These are phyloP conservation scores for Bos javanicus DNA, from an alignment of 2,113 vertebrate species.

Conservation along the genomic window DNA sequence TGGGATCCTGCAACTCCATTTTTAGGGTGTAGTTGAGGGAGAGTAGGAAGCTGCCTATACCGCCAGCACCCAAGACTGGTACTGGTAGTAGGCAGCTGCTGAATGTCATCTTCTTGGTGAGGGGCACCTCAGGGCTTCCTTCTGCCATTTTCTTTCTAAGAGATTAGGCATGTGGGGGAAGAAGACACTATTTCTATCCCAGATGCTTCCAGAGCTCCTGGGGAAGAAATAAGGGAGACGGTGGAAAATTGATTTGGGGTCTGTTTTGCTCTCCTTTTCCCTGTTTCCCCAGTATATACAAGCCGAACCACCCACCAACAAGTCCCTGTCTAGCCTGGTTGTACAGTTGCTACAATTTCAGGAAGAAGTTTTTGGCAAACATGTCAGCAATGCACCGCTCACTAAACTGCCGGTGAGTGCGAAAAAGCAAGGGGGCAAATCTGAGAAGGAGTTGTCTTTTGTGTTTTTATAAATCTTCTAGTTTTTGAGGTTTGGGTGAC, in stretches of 20 bases:
- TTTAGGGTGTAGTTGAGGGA: neutral
- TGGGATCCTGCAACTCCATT: neutral
- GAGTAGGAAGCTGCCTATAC: neutral
- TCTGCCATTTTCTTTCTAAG: neutral
- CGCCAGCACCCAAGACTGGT: neutral
- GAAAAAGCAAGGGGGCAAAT: neutral
- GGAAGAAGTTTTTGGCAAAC: constrained; percentile 97
- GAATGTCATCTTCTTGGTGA: neutral
- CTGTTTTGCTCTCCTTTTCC: neutral
- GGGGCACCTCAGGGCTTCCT: neutral
- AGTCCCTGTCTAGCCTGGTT: constrained; percentile 96
- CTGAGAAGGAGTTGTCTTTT: neutral
- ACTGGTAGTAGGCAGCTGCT: neutral
- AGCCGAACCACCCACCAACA: constrained; percentile 97
- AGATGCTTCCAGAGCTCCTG: neutral
- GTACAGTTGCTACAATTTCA: constrained; percentile 97
- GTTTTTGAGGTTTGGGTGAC: neutral
- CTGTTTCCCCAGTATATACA: constrained; percentile 90
- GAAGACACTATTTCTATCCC: neutral
- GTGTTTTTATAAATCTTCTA: neutral
- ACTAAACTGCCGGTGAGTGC: constrained; percentile 92
- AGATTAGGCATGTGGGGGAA: neutral
- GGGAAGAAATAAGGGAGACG: neutral
- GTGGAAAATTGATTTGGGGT: neutral
- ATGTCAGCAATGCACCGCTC: constrained; percentile 97